Evolutionary conservation across 2,113 vertebrate genomes (phyloP).

Genomic region (Psilopsiagon aymara): DNA sequence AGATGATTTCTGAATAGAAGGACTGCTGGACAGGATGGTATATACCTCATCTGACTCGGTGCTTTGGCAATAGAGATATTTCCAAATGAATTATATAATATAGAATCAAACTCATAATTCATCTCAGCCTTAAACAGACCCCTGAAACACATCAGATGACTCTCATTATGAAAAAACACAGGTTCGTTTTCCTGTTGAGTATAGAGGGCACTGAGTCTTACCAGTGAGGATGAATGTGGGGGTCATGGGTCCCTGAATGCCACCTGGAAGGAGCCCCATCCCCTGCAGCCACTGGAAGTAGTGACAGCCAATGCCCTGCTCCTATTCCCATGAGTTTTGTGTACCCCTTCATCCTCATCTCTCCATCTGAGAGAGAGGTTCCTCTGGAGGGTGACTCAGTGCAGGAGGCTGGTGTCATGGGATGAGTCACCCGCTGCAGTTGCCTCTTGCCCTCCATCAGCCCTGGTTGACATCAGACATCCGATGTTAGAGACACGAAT

Average conservation of each 20-base stretch:
- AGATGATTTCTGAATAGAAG: neutral
- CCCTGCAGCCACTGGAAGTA: neutral
- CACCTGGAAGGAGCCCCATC: neutral
- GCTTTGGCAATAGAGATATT: neutral
- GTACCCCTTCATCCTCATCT: neutral
- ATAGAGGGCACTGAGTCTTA: neutral
- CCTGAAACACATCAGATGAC: neutral
- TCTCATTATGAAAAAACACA: neutral
- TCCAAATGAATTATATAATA: neutral
- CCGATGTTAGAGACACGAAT: neutral
- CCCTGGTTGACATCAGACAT: neutral
- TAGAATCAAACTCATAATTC: neutral
- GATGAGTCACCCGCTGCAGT: neutral
- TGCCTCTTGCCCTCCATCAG: neutral
- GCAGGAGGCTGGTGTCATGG: neutral
- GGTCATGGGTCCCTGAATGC: neutral
- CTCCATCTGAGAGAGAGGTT: rapidly evolving
- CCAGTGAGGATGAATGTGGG: rapidly evolving
- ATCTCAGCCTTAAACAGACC: neutral
- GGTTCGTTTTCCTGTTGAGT: neutral
- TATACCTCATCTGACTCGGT: neutral
- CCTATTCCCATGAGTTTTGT: neutral
- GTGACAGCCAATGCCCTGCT: neutral
- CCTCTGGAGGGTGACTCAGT: neutral
- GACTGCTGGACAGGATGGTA: neutral